A percentile compares a stretch with the other conserved stretches of the same genome.
These are phyloP conservation scores for Onychostruthus taczanowskii DNA, from an alignment of 2,113 vertebrate species.

Conservation along the genomic window DNA sequence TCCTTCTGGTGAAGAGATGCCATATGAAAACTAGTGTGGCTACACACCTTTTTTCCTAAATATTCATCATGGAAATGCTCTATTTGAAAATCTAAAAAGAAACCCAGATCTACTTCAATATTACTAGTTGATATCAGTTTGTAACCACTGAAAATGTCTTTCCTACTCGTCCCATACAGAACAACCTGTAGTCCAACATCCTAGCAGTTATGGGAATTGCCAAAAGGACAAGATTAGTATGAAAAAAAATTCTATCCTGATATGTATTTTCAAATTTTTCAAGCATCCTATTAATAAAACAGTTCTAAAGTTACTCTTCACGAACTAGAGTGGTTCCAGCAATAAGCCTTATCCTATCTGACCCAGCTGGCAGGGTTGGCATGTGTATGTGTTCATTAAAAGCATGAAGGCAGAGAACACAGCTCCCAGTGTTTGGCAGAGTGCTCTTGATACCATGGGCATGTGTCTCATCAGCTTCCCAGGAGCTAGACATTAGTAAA, in stretches of 20 bases:
- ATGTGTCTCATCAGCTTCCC: neutral
- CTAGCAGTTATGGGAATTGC: neutral
- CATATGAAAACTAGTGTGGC: neutral
- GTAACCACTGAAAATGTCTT: neutral
- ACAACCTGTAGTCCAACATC: neutral
- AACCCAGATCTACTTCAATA: neutral
- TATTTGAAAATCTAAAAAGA: neutral
- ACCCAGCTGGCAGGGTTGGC: neutral
- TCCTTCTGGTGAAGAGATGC: neutral
- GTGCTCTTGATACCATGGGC: neutral
- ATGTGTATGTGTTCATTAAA: neutral
- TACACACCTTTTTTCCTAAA: neutral
- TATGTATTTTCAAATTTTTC: neutral
- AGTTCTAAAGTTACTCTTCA: neutral
- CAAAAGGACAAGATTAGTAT: neutral
- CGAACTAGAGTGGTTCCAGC: neutral
- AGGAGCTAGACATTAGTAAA: neutral
- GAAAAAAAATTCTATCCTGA: neutral
- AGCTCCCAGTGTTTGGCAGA: accelerated
- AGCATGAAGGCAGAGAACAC: neutral
- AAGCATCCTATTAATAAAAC: neutral
- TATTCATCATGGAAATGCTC: neutral
- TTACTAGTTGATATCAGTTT: neutral
- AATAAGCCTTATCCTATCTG: neutral
- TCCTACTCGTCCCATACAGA: neutral